Base-by-base conservation (phyloP, 2,797 vertebrate species). In the Onychomys torridus region DNA sequence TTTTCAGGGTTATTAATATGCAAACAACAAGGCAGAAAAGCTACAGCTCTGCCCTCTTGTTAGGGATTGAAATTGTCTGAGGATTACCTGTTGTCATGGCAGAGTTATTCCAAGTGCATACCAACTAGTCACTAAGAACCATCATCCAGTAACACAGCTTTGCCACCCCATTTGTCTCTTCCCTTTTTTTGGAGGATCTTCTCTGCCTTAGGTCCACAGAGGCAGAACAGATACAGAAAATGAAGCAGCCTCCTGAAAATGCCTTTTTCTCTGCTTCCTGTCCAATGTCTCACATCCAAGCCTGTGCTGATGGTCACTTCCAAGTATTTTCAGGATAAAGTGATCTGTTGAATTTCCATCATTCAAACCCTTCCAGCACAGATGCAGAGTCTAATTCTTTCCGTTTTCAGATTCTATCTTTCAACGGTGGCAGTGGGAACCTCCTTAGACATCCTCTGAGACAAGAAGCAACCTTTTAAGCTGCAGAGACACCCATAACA, bases 11-110 rank as follows among this genome's bases (percentile, higher is more conserved):
- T 94, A 88, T 96, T 93, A 79, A 87, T 79, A 94, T 90, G 52
- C 61, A 97, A 90, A 87, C 21, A 8, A 0, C 76, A 95, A 96
- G 89, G 76, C 37, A 91, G 78, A 95, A 88, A 95, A 81, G 89
- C 79, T 61, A 59, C 34, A 55, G 61, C 76, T 93, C 77, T 93
- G 59, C 43, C 59, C 57, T 75, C 89, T 96, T 83, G 37, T 67
- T 85, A 78, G 86, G 95, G 71, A 90, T 9, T 75, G 83, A 97
- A 93, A 93, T 93, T 90, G 84, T 91, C 40, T 93, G 89, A 97
- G 63, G 89, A 93, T 95, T 93, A 96, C 93, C 96, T 98, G 94
- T 97, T 95, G 95, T 96, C 91, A 79, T 71, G 89, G 96, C 76
- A 96, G 93, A 90, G 90, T 84, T 89, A 90, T 92, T 93, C 61